These are phyloP conservation scores for Chroicocephalus ridibundus DNA, from an alignment of 2,113 vertebrate species.

Conservation along the genomic window DNA sequence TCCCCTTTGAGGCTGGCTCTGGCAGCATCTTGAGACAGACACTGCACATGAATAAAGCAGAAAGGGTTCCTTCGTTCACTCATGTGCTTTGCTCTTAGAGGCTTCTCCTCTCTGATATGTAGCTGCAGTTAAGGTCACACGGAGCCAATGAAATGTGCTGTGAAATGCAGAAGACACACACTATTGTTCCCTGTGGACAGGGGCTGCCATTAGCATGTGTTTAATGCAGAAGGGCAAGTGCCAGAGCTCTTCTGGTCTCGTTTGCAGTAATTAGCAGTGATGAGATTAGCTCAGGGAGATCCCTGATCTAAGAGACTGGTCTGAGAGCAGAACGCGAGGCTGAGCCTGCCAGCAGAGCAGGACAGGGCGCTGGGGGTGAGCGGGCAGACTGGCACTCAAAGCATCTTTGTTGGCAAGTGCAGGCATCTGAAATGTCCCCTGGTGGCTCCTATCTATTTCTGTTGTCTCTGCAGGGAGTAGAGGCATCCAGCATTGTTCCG, in stretches of 20 bases:
- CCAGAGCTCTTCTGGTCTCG: conserved; percentile 31
- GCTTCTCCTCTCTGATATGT: not conserved
- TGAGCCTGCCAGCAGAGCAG: not conserved
- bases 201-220: not conserved
- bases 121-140: conserved; percentile 23
- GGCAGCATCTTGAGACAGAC: not conserved
- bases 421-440: not conserved
- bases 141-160: conserved; percentile 20
- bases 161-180: conserved; percentile 8
- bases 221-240: conserved; percentile 44
- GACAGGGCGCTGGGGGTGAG: not conserved
- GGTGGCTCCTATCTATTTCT: not conserved
- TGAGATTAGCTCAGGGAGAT: conserved; percentile 51
- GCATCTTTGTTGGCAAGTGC: not conserved
- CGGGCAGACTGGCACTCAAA: not conserved
- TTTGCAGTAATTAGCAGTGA: conserved; percentile 55
- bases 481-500: fast-evolving
- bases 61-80: not conserved
- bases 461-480: not conserved
- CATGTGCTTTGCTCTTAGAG: not conserved
- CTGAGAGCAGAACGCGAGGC: not conserved
- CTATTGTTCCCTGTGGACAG: not conserved
- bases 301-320: not conserved
- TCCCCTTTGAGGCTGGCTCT: not conserved
- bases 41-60: not conserved